A percentile compares a stretch with the other conserved stretches of the same genome.
Conservation (phyloP, 2,888 invertebrate genomes). For the Papilio demoleus region DNA sequence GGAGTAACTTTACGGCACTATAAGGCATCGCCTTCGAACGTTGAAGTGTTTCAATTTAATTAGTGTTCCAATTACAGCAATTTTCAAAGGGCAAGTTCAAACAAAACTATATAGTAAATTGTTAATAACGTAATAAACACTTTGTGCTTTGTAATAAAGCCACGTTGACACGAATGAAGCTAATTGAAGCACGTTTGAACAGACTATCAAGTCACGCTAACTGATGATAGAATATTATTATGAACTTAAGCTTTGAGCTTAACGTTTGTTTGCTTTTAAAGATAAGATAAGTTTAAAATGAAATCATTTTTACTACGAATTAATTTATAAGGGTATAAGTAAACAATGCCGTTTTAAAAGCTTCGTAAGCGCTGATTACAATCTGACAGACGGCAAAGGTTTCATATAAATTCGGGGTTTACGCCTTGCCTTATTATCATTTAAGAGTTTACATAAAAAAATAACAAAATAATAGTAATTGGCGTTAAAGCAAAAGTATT, state of each 20-base stretch:
- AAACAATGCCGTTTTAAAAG: too few species aligned
- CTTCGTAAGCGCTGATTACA: too few species aligned
- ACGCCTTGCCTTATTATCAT: too few species aligned
- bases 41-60: constrained; percentile 25
- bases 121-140: constrained; percentile 15
- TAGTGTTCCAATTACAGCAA: constrained; percentile 17
- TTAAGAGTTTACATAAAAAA: too few species aligned
- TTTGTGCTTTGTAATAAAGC: constrained; percentile 1
- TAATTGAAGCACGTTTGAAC: not conserved
- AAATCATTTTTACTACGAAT: too few species aligned
- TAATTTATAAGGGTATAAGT: too few species aligned
- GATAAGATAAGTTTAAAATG: too few species aligned
- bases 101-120: constrained; percentile 17
- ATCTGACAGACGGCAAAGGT: too few species aligned
- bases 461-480: too few species aligned
- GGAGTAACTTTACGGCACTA: constrained; percentile 19
- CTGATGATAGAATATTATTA: not conserved
- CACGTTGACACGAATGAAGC: constrained; percentile 7
- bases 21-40: constrained; percentile 14
- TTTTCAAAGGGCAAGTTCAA: constrained; percentile 19
- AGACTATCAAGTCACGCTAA: constrained; percentile 10
- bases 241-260: constrained; percentile 6
- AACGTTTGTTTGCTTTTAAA: not conserved
- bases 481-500: not conserved
- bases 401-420: too few species aligned